Conservation (phyloP, 2,888 invertebrate species). For the Bugula neritina region DNA sequence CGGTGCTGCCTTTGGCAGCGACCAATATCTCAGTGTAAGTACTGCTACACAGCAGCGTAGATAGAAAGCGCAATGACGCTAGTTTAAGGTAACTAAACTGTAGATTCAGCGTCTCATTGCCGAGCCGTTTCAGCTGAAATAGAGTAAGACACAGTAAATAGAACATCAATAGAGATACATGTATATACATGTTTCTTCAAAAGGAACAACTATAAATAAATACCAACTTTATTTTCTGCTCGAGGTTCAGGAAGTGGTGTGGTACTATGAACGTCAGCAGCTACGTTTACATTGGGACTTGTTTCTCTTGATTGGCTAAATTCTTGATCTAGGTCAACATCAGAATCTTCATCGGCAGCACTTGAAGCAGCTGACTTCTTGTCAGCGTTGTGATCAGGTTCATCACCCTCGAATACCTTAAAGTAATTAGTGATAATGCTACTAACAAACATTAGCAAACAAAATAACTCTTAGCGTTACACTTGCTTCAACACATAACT, state of each 20-base stretch:
- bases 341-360: constrained; percentile 22
- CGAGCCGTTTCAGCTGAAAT: background rate
- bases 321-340: background rate
- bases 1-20: constrained; percentile 52
- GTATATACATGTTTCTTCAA: background rate
- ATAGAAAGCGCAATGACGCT: constrained; percentile 59
- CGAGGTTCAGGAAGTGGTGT: background rate
- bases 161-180: background rate
- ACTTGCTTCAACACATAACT: too few relatives aligned
- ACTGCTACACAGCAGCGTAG: constrained; percentile 57
- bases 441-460: too few relatives aligned
- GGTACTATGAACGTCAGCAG: background rate
- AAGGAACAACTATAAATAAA: background rate
- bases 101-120: constrained; percentile 34
- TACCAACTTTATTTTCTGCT: background rate
- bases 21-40: constrained; percentile 59
- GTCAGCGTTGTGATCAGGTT: constrained; percentile 34
- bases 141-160: background rate
- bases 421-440: too few relatives aligned
- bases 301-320: background rate
- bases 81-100: constrained; percentile 58
- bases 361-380: constrained; percentile 29
- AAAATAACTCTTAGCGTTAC: too few relatives aligned
- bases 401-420: background rate
- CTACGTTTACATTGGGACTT: background rate